A percentile compares a stretch with the other conserved stretches of the same genome.
Evolutionary conservation across 2,888 invertebrate species (phyloP).

Genomic region (Slavum lentiscoides): DNA sequence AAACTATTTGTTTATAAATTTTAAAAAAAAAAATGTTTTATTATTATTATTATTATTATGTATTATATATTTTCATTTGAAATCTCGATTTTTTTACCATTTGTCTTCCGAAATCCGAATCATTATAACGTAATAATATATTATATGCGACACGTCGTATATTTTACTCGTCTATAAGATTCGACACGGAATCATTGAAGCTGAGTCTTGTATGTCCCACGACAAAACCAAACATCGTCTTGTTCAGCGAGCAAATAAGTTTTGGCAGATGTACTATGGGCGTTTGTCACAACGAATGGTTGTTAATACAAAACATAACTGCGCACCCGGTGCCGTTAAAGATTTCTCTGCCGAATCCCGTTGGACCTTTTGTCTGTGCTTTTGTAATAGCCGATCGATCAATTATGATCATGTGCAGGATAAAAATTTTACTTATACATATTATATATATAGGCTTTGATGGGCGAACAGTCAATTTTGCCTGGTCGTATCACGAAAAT

Average conservation of each 20-base stretch:
- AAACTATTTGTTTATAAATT: too few relatives aligned
- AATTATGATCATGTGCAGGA: too few relatives aligned
- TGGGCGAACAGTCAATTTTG: neutral
- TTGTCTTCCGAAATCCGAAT: too few relatives aligned
- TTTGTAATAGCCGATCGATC: neutral
- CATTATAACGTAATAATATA: too few relatives aligned
- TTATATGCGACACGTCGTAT: too few relatives aligned
- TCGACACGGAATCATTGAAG: slow-evolving; percentile 39
- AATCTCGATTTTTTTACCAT: too few relatives aligned
- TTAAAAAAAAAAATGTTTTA: too few relatives aligned
- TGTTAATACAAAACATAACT: slow-evolving; percentile 54
- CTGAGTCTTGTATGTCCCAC: slow-evolving; percentile 19
- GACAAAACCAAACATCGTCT: slow-evolving; percentile 20
- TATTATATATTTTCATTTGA: too few relatives aligned
- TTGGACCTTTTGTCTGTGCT: slow-evolving; percentile 47
- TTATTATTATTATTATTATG: too few relatives aligned
- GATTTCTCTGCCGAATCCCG: slow-evolving; percentile 50
- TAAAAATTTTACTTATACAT: neutral
- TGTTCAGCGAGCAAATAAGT: slow-evolving; percentile 24
- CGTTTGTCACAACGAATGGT: slow-evolving; percentile 33
- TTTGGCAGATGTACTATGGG: slow-evolving; percentile 4
- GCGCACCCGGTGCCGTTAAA: slow-evolving; percentile 46
- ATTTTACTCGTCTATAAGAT: neutral
- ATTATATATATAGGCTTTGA: slow-evolving; percentile 18
- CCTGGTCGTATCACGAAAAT: slow-evolving; percentile 2